Evolutionary conservation across 2,888 invertebrate genomes (phyloP).

Genomic region (Sepiola atlantica): DNA sequence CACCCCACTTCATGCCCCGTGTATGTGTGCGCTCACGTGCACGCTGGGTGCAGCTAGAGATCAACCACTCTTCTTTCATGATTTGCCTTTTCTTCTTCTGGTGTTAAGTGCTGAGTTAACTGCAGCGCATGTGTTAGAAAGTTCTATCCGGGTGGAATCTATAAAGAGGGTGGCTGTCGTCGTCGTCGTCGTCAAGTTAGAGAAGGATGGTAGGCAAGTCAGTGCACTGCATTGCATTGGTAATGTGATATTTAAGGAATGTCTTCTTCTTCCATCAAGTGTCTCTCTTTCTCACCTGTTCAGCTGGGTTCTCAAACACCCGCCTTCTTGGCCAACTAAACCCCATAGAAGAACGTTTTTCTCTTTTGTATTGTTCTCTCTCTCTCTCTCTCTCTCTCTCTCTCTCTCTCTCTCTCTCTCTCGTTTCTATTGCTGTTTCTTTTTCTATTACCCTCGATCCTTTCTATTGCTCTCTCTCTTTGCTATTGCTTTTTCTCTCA

Average conservation of each 20-base stretch:
- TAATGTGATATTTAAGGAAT: constrained; percentile 8
- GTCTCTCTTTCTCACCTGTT: constrained; percentile 32
- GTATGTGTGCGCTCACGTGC: background rate
- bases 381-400: background rate
- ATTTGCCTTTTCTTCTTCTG: background rate
- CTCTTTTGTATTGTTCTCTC: background rate
- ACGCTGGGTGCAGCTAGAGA: background rate
- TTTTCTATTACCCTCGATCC: background rate
- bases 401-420: background rate
- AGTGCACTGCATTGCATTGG: background rate
- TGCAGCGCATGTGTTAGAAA: background rate
- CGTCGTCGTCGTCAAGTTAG: background rate
- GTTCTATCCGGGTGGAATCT: constrained; percentile 5
- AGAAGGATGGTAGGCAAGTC: background rate
- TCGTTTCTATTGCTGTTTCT: background rate
- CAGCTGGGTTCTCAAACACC: background rate
- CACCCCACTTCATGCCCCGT: background rate
- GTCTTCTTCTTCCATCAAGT: background rate
- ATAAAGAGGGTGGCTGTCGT: background rate
- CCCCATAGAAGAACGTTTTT: background rate
- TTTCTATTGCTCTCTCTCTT: background rate
- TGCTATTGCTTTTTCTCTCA: too few species aligned
- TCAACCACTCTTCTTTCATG: background rate
- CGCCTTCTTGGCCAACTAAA: background rate
- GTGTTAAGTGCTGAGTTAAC: background rate